These are phyloP conservation scores for Scytalopus superciliaris DNA, from an alignment of 2,113 vertebrate genomes.

Conservation along the genomic window DNA sequence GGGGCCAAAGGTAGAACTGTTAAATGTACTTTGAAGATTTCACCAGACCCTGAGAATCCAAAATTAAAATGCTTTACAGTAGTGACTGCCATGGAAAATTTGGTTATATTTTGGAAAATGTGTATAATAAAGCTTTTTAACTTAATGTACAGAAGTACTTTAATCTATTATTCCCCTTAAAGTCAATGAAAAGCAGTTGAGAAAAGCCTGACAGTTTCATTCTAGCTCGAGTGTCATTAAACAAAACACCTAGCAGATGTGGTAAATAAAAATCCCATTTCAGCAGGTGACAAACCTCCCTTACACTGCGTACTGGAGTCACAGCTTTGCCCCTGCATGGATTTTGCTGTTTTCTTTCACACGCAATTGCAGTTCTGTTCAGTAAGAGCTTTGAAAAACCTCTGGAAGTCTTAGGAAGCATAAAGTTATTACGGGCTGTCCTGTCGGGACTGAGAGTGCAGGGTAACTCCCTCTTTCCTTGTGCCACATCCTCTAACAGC, in stretches of 20 bases:
- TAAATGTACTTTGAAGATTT: neutral
- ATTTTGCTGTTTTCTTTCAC: neutral
- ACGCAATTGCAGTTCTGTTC: neutral
- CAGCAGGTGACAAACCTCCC: neutral
- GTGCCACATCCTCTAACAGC: fast-evolving
- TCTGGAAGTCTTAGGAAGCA: neutral
- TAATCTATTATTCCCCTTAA: neutral
- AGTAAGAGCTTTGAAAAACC: neutral
- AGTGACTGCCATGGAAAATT: neutral
- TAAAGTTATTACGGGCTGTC: neutral
- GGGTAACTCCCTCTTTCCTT: neutral
- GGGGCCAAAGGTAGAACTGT: neutral
- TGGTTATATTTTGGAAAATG: neutral
- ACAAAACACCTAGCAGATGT: neutral
- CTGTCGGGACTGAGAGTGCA: neutral
- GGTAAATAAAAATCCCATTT: neutral
- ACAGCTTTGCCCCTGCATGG: fast-evolving
- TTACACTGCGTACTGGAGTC: neutral
- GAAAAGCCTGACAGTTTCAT: neutral
- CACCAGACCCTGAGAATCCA: neutral
- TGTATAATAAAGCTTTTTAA: neutral
- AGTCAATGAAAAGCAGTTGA: neutral
- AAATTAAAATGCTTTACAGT: neutral
- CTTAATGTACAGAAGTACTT: neutral
- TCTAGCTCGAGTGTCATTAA: neutral